Base-by-base conservation (phyloP, 2,888 invertebrate species). In the Rotaria macrura region DNA sequence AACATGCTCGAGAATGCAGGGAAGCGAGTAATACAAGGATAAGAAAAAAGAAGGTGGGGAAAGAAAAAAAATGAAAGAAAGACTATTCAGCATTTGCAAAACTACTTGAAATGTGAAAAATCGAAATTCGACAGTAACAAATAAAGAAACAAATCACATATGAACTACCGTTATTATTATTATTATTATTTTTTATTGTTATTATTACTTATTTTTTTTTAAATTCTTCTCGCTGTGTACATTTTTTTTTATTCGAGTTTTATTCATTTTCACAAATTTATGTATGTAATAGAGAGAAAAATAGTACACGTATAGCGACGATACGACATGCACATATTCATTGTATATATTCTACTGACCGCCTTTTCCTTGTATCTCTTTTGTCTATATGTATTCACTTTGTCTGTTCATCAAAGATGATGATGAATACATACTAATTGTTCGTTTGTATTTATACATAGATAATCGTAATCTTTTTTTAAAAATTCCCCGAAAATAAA, bases 1-100 rank as follows among this genome's bases (percentile, higher is more conserved):
- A 79, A 79, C 43, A 79, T 79, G 23, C 29, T 79, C 74, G 74
- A 79, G 43, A 79, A 79, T 65, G 65, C 65, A 65, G 29, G 65
- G 14, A 65, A 65, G 29, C 7, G 29, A 29, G 43, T 79, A 40
- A 79, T 23, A 79, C 65, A 79, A 79, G 74, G 74, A 79, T 43
- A 79, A 79, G 74, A 34, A 79, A 79, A 74, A 40, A 43, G 25
- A 79, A 7, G n/a, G 38, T 10, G 14, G 34, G 25, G 65, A 2
- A 38, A 43, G 10, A 25, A 12, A 40, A 38, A 74, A 79, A 79
- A 40, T 43, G 74, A 40, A 34, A 34, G 29, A 65, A 34, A 14
- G 34, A 34, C 34, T 29, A 12, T 17, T 34, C 34, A 65, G 29
- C 65, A 65, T 65, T 65, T 65, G 17, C 65, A 17, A n/a, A 65